A percentile compares a stretch with the other conserved stretches of the same genome.
phyloP scores from a whole-genome alignment of 2,888 invertebrate species.

The Lasioglossum zephyrum region DNA sequence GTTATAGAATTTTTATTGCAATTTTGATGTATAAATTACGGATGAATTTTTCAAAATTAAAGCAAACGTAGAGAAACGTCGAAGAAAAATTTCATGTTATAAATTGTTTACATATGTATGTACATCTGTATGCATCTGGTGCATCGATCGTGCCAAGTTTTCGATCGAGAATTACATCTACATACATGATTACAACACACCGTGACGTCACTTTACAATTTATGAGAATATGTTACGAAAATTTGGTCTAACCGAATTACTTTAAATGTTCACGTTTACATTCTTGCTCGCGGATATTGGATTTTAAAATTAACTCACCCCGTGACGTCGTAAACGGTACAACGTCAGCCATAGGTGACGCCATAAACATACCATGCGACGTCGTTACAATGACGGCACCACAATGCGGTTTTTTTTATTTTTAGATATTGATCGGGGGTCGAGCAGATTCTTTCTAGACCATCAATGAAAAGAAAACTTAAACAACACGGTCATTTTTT shows the following conservation, averaged over 20 bases:
- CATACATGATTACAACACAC: neutral
- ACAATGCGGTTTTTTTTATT: slow-evolving; percentile 25
- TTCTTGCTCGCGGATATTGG: neutral
- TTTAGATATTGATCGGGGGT: slow-evolving; percentile 10
- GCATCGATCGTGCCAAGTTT: neutral
- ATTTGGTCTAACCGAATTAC: neutral
- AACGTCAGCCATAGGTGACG: slow-evolving; percentile 25
- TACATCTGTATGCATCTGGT: neutral
- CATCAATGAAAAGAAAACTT: neutral
- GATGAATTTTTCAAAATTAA: neutral
- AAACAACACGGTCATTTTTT: neutral
- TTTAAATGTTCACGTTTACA: neutral
- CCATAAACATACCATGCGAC: neutral
- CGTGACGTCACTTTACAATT: slow-evolving; percentile 5
- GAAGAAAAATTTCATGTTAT: neutral
- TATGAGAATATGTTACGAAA: neutral
- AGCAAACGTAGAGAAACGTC: neutral
- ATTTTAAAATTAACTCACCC: neutral
- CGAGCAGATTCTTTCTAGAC: neutral
- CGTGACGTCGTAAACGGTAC: neutral
- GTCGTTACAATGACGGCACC: neutral
- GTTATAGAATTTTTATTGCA: neutral
- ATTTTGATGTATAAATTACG: neutral
- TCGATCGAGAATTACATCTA: neutral
- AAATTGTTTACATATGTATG: neutral